Percentiles rank a stretch among this genome's conserved stretches.
Conservation (phyloP, 1,140 invertebrate species). For the Zaprionus kolodkinae region DNA sequence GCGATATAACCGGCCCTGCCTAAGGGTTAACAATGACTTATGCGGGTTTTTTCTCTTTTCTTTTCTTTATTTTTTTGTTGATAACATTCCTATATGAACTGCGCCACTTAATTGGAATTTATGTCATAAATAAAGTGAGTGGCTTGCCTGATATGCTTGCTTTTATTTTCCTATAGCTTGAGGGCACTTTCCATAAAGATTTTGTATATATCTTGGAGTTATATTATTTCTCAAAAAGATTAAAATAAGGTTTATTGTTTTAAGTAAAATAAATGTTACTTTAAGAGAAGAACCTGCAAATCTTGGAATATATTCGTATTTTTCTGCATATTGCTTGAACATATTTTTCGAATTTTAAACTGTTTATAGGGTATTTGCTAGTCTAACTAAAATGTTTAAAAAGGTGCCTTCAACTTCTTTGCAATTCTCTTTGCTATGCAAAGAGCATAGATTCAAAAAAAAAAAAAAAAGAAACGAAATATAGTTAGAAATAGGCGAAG, state of each 20-base stretch:
- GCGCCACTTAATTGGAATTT: constrained; percentile 67
- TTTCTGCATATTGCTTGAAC: too few relatives aligned
- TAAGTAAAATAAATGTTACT: too few relatives aligned
- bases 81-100: constrained; percentile 33
- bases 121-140: constrained; percentile 36
- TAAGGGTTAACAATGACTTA: constrained; percentile 58
- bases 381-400: neutral
- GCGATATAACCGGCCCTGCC: constrained; percentile 18
- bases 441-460: constrained; percentile 12
- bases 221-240: neutral
- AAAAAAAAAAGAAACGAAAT: neutral
- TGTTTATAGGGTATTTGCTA: neutral
- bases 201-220: neutral
- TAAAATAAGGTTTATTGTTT: too few relatives aligned
- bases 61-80: neutral
- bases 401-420: neutral
- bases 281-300: too few relatives aligned
- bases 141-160: neutral
- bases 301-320: too few relatives aligned
- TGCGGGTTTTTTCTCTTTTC: constrained; percentile 26
- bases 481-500: neutral
- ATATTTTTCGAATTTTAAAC: too few relatives aligned
- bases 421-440: constrained; percentile 1
- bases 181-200: neutral
- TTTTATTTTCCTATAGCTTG: neutral